Conservation (phyloP, 2,113 vertebrate genomes). For the Pipra filicauda region DNA sequence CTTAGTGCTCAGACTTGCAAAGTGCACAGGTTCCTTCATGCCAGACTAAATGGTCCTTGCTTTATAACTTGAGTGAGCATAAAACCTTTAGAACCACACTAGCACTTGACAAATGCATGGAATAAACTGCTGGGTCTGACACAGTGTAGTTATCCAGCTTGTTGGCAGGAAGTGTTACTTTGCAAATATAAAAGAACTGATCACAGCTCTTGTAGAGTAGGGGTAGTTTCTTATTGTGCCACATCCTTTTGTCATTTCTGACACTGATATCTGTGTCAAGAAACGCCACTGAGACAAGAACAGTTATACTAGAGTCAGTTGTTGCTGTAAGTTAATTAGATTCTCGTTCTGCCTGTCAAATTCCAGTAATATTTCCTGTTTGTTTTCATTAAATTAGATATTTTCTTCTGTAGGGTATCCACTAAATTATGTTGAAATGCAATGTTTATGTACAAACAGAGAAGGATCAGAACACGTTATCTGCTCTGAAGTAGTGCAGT, state of each 20-base stretch:
- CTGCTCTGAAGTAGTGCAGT: neutral
- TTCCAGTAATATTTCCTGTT: slow-evolving; percentile 26
- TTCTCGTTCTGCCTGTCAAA: slow-evolving; percentile 32
- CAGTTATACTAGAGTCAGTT: neutral
- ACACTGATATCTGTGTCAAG: neutral
- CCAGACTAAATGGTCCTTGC: neutral
- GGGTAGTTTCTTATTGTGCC: neutral
- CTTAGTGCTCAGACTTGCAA: neutral
- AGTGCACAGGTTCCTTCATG: neutral
- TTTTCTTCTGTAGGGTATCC: neutral
- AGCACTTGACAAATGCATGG: neutral
- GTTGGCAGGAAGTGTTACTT: neutral
- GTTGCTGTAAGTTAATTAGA: slow-evolving; percentile 39
- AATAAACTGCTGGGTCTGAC: neutral
- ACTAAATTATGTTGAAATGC: neutral
- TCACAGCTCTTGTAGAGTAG: neutral
- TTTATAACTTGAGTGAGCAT: neutral
- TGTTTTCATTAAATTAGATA: slow-evolving; percentile 43
- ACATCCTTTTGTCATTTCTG: neutral
- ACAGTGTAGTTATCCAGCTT: neutral
- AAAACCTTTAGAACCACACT: neutral
- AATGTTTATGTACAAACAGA: neutral
- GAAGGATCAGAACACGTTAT: neutral
- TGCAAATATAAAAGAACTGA: neutral
- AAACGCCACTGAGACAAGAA: slow-evolving; percentile 22